Evolutionary conservation across 2,797 vertebrate species (phyloP), one percentile per base, ranked within the genome.

Genomic region (Molossus alvarezi): DNA sequence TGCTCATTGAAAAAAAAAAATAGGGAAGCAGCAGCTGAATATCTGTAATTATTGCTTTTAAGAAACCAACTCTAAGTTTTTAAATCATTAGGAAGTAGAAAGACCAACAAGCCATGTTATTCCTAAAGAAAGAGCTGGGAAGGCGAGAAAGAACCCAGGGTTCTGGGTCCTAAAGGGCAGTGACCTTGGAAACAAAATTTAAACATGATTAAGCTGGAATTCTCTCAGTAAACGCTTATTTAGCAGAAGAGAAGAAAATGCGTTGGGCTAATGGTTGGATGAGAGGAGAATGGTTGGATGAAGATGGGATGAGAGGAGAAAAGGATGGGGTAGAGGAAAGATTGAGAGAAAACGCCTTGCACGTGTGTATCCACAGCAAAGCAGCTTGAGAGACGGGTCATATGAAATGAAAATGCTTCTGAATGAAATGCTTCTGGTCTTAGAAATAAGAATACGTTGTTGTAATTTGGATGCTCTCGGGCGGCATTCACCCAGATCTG

Each of bases 71-170:
- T 67, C 8, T 90, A 27, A 41, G 53, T 41, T 95, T 94, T 81
- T 6, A 65, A 93, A 65, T 88, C 25, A 94, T 58, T 92, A 90
- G 82, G 53, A 58, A 75, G 82, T 71, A 81, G 58, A 84, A 95
- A 84, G 45, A 33, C 15, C 25, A 58, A 73, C 14, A 23, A 88
- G 27, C 8, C 5, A 13, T 6, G 1, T 41, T 83, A 55, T 82
- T 65, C 27, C 18, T 84, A 62, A 92, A 93, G 33, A 91, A 8
- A 17, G 65, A 91, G 27, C 76, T 60, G 75, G 37, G 21, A 23
- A 87, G 20, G 6, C 58, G 21, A 88, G 51, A 84, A 85, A 53
- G 60, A 92, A 77, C 8, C 33, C 77, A 41, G 25, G 4, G 4
- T 25, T 92, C 82, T 76, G 37, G 62, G 8, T 69, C 29, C 17